Base-by-base conservation (phyloP, 2,888 invertebrate species). In the Aphidius colemani region DNA sequence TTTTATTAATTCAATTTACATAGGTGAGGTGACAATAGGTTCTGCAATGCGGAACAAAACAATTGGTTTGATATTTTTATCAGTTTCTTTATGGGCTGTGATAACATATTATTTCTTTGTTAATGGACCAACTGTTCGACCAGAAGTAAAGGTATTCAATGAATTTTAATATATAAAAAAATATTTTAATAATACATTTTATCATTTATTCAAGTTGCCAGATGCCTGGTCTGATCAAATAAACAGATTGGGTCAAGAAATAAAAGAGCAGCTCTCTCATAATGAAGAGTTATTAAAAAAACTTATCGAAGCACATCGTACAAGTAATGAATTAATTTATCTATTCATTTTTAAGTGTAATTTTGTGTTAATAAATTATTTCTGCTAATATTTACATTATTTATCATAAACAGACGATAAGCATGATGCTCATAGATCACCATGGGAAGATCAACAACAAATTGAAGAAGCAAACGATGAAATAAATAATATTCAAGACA, bases 71-170 rank as follows among this genome's bases (percentile, higher is more conserved):
- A 72, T 80, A 71, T 78, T 80, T 68, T 70, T 82, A 73, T 82
- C 83, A 71, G 79, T 86, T 72, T 80, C 86, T 75, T 78, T 86
- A 79, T 87, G 87, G 87, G 84, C 84, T 75, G 82, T 84, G 62
- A 81, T 86, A 69, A 84, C 86, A 66, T 87, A 86, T 75, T 84
- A 85, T 75, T 80, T 85, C 65, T 84, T 86, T 72, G 78, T 84
- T 64, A 83, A 83, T 73, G 82, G 84, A 69, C 84, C 85, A 50
- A 75, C 80, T 56, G 80, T 79, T 71, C 79, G 76, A 69, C 81
- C 77, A 66, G 71, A 73, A 55, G 73, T 74, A 59, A 75, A 75
- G 72, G 78, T 81, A 66, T 61, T 9, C 41, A 39, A 2, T 30
- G 9, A 49, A 39, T 40, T 61, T 11, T 30, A 9, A 30, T 11